Conservation (phyloP, 2,888 invertebrate species). For the Patella pellucida region DNA sequence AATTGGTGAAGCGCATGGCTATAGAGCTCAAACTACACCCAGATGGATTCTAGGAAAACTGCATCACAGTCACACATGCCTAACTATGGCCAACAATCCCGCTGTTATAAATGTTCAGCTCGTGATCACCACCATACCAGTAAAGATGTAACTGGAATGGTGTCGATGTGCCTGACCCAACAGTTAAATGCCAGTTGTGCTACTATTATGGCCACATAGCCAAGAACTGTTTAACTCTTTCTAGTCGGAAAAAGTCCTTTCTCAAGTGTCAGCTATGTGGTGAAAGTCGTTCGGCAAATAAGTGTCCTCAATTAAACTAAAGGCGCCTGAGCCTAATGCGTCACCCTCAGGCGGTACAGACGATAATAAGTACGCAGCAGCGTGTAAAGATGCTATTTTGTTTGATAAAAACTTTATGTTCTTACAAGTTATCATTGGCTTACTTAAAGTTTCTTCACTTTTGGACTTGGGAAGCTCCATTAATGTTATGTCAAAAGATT, state of each 20-base stretch:
- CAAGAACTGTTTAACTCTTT: neutral
- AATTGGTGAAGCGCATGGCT: neutral
- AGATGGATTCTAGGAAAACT: no score
- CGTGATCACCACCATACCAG: neutral
- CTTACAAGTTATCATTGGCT: neutral
- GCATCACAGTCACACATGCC: no score
- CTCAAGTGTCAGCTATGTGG: neutral
- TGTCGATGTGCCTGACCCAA: neutral
- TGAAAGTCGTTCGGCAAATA: neutral
- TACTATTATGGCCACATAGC: neutral
- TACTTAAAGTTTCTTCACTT: neutral
- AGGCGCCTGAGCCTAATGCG: neutral
- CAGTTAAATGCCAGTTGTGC: neutral
- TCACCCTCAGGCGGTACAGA: neutral
- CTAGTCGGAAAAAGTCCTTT: neutral
- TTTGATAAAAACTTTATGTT: neutral
- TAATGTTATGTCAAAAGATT: neutral
- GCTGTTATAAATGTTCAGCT: neutral
- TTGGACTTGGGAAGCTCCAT: neutral
- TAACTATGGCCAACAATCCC: neutral
- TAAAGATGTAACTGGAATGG: neutral
- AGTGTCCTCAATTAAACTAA: neutral
- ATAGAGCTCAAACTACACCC: neutral
- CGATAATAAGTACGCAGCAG: neutral
- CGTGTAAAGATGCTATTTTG: neutral